phyloP scores from a whole-genome alignment of 2,113 vertebrate species.

The Xiphophorus maculatus region DNA sequence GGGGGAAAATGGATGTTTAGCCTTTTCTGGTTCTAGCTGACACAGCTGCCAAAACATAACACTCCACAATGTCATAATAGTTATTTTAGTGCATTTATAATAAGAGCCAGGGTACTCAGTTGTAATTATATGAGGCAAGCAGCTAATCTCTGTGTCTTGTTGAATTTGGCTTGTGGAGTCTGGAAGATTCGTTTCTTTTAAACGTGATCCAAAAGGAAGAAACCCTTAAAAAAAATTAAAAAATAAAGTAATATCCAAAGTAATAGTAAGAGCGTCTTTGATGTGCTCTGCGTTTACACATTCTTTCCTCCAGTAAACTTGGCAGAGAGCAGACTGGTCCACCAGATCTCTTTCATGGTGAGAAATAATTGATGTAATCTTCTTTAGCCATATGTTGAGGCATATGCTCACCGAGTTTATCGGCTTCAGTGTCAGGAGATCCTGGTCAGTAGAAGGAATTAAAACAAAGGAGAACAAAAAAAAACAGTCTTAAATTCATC shows the following conservation, averaged over 20 bases:
- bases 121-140: constrained; percentile 16
- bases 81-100: constrained; percentile 9
- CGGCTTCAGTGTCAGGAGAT: constrained; percentile 1
- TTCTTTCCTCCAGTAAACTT: background rate
- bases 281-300: background rate
- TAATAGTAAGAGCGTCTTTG: background rate
- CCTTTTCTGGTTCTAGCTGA: constrained; percentile 14
- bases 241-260: background rate
- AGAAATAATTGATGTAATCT: constrained; percentile 64
- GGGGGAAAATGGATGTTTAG: constrained; percentile 9
- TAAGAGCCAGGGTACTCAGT: background rate
- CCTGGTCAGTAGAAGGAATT: constrained; percentile 7
- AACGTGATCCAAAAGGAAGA: background rate
- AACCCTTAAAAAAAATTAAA: background rate
- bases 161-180: background rate
- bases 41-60: constrained; percentile 1
- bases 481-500: too few relatives aligned
- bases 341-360: constrained; percentile 27
- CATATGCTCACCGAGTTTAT: constrained; percentile 46
- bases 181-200: background rate
- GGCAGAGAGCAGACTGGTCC: constrained; percentile 3
- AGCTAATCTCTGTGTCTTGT: background rate
- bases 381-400: constrained; percentile 52
- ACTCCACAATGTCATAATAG: background rate
- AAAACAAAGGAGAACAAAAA: constrained; percentile 7